Evolutionary conservation across 35 echinoderm and acorn worm species (phyloP).

Genomic region (Patiria miniata): DNA sequence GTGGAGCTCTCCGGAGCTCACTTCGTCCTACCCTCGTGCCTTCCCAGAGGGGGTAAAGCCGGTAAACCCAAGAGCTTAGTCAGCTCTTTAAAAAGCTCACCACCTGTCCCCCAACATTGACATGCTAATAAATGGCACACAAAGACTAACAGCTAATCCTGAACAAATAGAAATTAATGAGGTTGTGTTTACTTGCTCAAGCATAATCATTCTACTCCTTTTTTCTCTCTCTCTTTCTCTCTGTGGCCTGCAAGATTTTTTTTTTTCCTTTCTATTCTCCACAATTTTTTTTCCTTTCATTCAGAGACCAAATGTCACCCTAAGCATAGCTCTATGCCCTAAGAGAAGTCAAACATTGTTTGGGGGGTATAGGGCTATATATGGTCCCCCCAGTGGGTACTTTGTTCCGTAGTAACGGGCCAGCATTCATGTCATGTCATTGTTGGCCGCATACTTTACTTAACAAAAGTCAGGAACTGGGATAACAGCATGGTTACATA

Average conservation of each 20-base stretch:
- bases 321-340: too few species aligned
- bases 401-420: too few species aligned
- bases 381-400: too few species aligned
- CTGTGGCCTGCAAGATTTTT: not conserved
- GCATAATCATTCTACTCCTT: slow-evolving; percentile 7
- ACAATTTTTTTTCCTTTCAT: not conserved
- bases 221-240: not conserved
- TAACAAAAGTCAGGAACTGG: too few species aligned
- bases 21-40: too few species aligned
- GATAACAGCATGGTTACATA: too few species aligned
- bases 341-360: slow-evolving; percentile 16
- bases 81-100: slow-evolving; percentile 1
- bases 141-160: slow-evolving; percentile 19
- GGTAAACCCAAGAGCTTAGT: not conserved
- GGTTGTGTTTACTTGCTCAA: slow-evolving; percentile 19
- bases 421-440: too few species aligned
- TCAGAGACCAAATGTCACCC: slow-evolving; percentile 19
- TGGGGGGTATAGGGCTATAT: not conserved
- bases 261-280: not conserved
- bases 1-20: not conserved
- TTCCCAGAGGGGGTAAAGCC: not conserved
- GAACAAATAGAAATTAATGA: slow-evolving; percentile 30
- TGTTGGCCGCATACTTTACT: too few species aligned
- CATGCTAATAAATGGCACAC: slow-evolving; percentile 33
- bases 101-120: slow-evolving; percentile 12